Evolutionary conservation across 2,888 invertebrate genomes (phyloP), one percentile per base, ranked within the genome.

Genomic region (Drosophila testacea): DNA sequence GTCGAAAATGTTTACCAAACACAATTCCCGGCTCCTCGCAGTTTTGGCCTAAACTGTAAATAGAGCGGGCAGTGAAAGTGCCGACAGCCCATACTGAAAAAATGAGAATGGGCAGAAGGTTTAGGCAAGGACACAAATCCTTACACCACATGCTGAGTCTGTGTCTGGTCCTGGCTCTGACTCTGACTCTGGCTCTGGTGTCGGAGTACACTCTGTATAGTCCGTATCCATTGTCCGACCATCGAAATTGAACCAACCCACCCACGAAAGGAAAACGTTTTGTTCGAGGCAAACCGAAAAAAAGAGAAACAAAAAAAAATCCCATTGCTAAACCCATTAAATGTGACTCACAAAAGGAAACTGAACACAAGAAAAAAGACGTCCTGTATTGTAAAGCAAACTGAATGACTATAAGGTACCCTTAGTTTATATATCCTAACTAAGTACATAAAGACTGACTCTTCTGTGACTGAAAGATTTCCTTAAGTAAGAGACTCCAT

Each of bases 1-100:
- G 84, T 79, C 83, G 76, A 76, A 78, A 88, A 86, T 84, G 83
- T 84, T 84, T 84, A 84, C 83, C 89, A 84, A 84, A 84, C 83
- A 84, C 84, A 88, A 83, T 86, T 88, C 81, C 79, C 84, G 62
- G 72, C 87, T 86, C 36, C 36, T 47, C 57, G 46, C 46, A 30
- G 10, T 32, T 38, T 57, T 47, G 38, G 55, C 69, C 84, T 69
- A 83, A 83, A 86, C 89, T 84, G 87, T 84, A 84, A 84, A 84
- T 88, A 88, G 83, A 88, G 73, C 77, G 83, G 57, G 54, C 84
- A 84, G 83, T 78, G 83, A 83, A 83, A 88, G 89, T 86, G 89
- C 81, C 79, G 79, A 83, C 76, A 83, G 83, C 9, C 46, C 76
- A 67, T 57, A 65, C 28, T 22, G 30, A 34, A 54, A 38, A 38